These are phyloP conservation scores for Semnornis frantzii DNA, from an alignment of 2,113 vertebrate genomes.

Conservation along the genomic window DNA sequence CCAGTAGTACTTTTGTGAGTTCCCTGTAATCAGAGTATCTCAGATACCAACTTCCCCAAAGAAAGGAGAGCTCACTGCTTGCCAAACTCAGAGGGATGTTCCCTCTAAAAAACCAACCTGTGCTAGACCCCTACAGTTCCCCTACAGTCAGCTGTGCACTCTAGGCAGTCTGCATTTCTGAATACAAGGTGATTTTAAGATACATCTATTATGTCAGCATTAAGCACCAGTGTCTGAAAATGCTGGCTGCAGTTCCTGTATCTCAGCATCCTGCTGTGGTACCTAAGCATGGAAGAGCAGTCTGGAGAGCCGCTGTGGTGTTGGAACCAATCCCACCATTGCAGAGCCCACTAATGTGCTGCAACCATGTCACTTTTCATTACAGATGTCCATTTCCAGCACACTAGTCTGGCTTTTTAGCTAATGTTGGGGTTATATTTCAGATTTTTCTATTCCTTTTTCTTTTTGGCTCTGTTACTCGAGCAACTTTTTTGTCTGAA, in stretches of 20 bases:
- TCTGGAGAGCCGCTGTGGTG: neutral
- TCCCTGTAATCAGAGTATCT: neutral
- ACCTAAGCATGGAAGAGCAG: neutral
- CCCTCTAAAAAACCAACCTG: neutral
- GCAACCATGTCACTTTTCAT: slow-evolving; percentile 14
- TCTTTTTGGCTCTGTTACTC: neutral
- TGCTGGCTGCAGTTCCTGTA: neutral
- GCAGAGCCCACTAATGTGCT: neutral
- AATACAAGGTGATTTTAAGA: neutral
- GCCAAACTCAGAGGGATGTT: neutral
- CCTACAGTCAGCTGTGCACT: neutral
- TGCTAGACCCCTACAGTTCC: neutral
- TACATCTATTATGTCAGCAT: neutral
- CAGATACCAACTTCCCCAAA: neutral
- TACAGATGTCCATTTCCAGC: slow-evolving; percentile 18
- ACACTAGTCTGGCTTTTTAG: neutral
- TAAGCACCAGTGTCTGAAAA: slow-evolving; percentile 11
- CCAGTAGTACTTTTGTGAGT: neutral
- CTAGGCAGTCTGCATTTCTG: neutral
- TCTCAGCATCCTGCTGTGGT: neutral
- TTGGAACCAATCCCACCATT: neutral
- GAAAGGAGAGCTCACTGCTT: neutral
- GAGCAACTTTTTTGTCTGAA: neutral
- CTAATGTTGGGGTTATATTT: neutral
- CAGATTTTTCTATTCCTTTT: neutral